Percentiles rank a stretch among this genome's conserved stretches.
phyloP scores from a whole-genome alignment of 1,140 invertebrate genomes.

The Pantala flavescens region DNA sequence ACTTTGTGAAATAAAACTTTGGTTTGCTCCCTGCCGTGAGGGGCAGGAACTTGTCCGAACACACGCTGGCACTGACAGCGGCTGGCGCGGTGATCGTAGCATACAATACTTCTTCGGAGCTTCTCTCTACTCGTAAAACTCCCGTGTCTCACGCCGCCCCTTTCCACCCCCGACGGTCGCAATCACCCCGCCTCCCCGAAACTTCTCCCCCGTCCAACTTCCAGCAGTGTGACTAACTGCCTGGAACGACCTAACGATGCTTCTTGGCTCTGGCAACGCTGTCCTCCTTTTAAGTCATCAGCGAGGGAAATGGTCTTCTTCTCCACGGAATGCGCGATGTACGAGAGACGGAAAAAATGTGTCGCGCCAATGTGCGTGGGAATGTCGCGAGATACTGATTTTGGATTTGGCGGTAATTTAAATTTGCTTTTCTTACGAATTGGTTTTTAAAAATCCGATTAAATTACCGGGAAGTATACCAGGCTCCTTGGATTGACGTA shows the following conservation, averaged over 20 bases:
- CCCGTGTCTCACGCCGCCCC: neutral
- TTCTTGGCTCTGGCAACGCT: neutral
- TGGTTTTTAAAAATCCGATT: no score
- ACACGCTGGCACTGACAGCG: neutral
- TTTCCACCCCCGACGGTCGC: neutral
- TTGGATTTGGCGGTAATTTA: no score
- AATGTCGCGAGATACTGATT: no score
- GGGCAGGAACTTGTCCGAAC: constrained; percentile 2
- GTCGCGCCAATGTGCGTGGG: neutral
- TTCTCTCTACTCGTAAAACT: neutral
- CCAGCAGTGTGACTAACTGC: constrained; percentile 3
- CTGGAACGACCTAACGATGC: neutral
- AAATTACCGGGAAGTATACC: no score
- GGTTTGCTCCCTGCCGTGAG: neutral
- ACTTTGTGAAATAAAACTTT: neutral
- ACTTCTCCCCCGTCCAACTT: neutral
- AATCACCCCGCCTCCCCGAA: neutral
- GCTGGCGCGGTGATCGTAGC: neutral
- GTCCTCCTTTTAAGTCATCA: neutral
- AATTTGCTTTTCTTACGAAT: no score
- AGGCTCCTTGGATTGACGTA: no score
- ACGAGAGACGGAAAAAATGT: neutral
- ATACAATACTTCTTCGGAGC: neutral
- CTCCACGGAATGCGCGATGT: neutral
- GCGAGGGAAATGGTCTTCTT: neutral